Evolutionary conservation across 1,140 invertebrate genomes (phyloP).

Genomic region (Heterodera carotae): DNA sequence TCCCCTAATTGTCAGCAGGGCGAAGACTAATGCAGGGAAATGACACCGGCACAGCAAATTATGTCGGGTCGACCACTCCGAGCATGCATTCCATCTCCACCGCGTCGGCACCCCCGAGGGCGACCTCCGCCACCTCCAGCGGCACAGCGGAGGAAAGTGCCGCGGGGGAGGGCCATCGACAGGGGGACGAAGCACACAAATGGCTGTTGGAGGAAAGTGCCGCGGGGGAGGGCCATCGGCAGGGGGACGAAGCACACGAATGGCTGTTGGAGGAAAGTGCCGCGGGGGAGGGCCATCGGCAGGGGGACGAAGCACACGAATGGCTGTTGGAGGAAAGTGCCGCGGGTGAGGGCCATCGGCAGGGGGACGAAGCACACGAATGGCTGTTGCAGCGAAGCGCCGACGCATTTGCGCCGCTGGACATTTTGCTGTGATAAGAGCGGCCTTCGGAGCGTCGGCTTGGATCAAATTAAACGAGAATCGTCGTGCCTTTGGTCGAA

Average conservation of each 20-base stretch:
- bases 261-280: neutral
- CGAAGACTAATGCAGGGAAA: neutral
- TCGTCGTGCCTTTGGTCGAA: no score
- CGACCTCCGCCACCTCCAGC: neutral
- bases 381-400: neutral
- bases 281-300: neutral
- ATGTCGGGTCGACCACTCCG: neutral
- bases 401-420: neutral
- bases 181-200: neutral
- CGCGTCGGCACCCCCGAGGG: neutral
- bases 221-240: neutral
- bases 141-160: neutral
- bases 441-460: no score
- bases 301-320: neutral
- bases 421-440: neutral
- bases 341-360: neutral
- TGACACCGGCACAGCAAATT: neutral
- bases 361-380: neutral
- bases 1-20: neutral
- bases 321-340: neutral
- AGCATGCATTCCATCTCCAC: conserved; percentile 10
- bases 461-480: no score
- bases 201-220: neutral
- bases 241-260: neutral
- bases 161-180: neutral